A percentile compares a stretch with the other conserved stretches of the same genome.
phyloP scores from a whole-genome alignment of 2,797 vertebrate species.

The Paramormyrops hopkinsi region DNA sequence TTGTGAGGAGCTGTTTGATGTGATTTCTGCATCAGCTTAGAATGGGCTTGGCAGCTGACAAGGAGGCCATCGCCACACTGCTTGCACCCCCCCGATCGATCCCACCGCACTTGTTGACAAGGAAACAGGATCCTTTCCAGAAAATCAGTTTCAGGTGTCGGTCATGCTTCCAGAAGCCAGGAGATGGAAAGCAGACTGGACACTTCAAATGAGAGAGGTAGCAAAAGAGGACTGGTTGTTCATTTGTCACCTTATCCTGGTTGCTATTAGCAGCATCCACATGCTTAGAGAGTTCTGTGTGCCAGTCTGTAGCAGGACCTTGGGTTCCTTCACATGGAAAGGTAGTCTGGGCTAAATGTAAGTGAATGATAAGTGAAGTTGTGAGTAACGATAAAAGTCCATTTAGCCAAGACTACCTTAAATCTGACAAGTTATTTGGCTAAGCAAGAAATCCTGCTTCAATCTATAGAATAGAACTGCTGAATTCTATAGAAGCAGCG shows the following conservation, averaged over 20 bases:
- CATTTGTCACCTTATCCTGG: neutral
- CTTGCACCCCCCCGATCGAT: neutral
- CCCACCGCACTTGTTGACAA: neutral
- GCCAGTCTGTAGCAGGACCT: neutral
- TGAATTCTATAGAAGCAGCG: neutral
- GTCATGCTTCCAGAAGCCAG: neutral
- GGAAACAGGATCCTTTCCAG: neutral
- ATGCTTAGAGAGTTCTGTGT: neutral
- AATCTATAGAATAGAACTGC: neutral
- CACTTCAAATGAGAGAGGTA: neutral
- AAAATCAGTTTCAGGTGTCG: slow-evolving; percentile 4
- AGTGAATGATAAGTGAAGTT: neutral
- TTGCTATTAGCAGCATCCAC: neutral
- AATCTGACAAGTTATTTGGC: neutral
- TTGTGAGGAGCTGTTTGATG: neutral
- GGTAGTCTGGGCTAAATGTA: neutral
- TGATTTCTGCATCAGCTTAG: neutral
- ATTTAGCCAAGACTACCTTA: neutral
- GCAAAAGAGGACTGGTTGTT: neutral
- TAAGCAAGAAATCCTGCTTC: neutral
- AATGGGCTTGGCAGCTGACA: neutral
- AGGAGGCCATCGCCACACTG: neutral
- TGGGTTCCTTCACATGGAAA: neutral
- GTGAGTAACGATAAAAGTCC: neutral
- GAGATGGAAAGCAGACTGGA: neutral